Evolutionary conservation across 2,888 invertebrate genomes (phyloP).

Genomic region (Aleiodes testaceus): DNA sequence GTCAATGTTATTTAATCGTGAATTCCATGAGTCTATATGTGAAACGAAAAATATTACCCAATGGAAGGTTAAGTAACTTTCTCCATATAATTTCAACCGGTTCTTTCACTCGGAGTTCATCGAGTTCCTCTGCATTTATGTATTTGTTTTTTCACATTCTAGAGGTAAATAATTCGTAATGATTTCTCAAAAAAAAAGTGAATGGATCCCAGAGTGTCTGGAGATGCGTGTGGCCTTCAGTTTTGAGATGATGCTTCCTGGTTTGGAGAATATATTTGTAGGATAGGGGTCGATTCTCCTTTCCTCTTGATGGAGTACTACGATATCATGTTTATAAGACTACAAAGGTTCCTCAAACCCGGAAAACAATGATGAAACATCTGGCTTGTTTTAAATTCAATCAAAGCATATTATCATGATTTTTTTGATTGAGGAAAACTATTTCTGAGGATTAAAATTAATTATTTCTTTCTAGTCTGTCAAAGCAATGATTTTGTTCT

Average conservation of each 20-base stretch:
- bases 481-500: too few relatives aligned
- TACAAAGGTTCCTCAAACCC: neutral
- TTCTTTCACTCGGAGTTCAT: constrained; percentile 39
- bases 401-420: too few relatives aligned
- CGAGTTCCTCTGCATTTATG: neutral
- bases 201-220: neutral
- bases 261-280: neutral
- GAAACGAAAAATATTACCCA: constrained; percentile 42
- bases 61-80: constrained; percentile 50
- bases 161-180: neutral
- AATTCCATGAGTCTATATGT: constrained; percentile 3
- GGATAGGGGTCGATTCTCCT: neutral
- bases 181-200: neutral
- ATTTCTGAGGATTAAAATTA: neutral
- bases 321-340: neutral
- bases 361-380: neutral
- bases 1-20: constrained; percentile 47
- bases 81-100: constrained; percentile 43
- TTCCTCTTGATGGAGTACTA: neutral
- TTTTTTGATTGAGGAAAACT: neutral
- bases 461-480: too few relatives aligned
- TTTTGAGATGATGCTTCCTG: neutral
- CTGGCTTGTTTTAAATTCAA: neutral
- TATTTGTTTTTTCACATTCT: neutral
- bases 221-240: constrained; percentile 12